Evolutionary conservation across 2,797 vertebrate species (phyloP), one percentile per base, ranked within the genome.

Genomic region (Micrastur ruficollis): DNA sequence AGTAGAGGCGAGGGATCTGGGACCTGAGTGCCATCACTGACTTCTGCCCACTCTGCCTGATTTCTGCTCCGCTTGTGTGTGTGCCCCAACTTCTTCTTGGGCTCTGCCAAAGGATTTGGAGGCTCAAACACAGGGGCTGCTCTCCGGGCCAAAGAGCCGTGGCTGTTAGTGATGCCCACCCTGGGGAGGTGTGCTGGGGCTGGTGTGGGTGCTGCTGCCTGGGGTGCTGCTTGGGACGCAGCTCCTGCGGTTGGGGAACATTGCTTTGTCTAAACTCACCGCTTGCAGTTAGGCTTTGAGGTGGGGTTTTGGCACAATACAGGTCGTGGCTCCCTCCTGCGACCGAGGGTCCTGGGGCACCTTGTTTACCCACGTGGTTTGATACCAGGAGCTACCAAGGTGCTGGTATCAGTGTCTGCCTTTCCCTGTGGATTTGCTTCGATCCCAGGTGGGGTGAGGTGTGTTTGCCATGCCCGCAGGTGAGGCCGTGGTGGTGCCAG

Each of bases 401-500:
- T 12, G 26, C 42, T 76, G 85, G 38, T 70, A 40, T 34, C 63
- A 50, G 53, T 1, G 11, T 42, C 46, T 65, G 70, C 73, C 70
- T 87, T 56, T 61, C 49, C n/a, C 50, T 15, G 20, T 4, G 62
- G 70, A 5, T 65, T 25, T 47, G 22, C n/a, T 27, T 58, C 18
- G 26, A 4, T 17, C 31, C 29, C 5, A 15, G 6, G 5, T 0
- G 0, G 47, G 11, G n/a, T 0, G 4, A 68, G 26, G 65, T 56
- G 61, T 72, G 53, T 65, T 81, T 83, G 61, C 90, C 0, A 0
- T 78, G 72, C 85, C 85, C 0, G 0, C 40, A 34, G 93, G 87
- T 21, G 67, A 0, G 9, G 81, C 83, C 0, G 0, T 0, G 7
- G 68, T n/a, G 25, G 38, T 0, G 18, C n/a, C 0, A 2, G n/a